Conservation (phyloP, 2,113 vertebrate species). For the Gymnorhina tibicen region DNA sequence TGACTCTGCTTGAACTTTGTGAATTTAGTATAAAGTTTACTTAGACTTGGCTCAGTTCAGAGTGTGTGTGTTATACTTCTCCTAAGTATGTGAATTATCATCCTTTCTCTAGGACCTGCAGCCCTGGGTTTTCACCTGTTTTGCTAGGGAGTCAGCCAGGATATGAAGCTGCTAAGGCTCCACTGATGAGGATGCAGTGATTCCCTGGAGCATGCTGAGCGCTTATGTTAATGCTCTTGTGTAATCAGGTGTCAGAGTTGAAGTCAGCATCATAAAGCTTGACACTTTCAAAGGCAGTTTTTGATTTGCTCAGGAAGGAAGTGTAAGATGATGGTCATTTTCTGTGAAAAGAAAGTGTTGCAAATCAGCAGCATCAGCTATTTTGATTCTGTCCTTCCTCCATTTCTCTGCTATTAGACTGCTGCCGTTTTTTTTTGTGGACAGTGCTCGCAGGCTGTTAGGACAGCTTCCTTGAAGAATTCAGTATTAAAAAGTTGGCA, state of each 20-base stretch:
- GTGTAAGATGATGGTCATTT: not conserved
- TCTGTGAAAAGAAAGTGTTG: not conserved
- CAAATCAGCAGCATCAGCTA: not conserved
- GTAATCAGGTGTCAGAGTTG: not conserved
- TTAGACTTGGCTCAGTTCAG: not conserved
- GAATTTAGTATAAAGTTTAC: not conserved
- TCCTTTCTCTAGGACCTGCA: not conserved
- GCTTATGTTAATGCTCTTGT: not conserved
- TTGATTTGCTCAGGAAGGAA: not conserved
- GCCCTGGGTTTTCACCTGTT: not conserved
- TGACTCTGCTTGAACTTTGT: not conserved
- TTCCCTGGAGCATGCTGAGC: not conserved
- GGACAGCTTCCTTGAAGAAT: not conserved
- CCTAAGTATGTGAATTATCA: not conserved
- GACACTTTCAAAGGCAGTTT: not conserved
- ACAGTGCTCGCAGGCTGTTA: not conserved
- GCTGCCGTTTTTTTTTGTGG: not conserved
- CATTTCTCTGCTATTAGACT: not conserved
- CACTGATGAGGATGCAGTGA: not conserved
- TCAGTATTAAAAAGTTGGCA: slow-evolving; percentile 21
- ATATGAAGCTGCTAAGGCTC: not conserved
- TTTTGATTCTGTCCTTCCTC: not conserved
- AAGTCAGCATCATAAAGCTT: not conserved
- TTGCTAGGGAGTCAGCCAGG: not conserved
- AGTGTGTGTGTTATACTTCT: not conserved